Evolutionary conservation across 1,140 invertebrate species (phyloP), one percentile per base, ranked within the genome.

Genomic region (Cardiocondyla obscurior): DNA sequence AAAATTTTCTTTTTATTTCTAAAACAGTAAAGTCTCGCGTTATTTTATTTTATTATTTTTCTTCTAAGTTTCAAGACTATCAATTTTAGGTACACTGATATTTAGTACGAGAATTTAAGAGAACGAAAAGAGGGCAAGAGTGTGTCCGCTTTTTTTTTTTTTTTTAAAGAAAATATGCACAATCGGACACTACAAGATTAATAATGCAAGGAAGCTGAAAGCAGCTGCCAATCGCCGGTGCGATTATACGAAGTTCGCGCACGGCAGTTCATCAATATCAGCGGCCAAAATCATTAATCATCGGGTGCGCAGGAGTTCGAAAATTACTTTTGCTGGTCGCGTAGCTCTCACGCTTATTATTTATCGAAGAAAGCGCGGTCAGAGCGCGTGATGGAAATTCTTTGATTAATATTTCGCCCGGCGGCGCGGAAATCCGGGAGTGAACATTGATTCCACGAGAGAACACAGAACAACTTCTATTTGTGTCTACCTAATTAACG

Each of bases 281-380:
- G 36, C 67, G 81, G 39, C 55, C 55, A 65, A 46, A 86, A 86
- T 87, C 81, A 87, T 87, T 87, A 87, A 86, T 86, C 85, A 70
- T 87, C 44, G 42, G n/a, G 14, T 5, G 25, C 19, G 39, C 33
- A 53, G 51, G 22, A 28, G 19, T 64, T 77, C 16, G 39, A 81
- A 83, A 83, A 86, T 87, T 83, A 65, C 82, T 72, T 69, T 39
- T 58, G 58, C 49, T 62, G 73, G 69, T 67, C 60, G 77, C 60
- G 46, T 28, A 25, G 57, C 72, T 76, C 55, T 82, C 69, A 62
- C 55, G 57, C 81, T 86, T 79, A 77, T 84, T 87, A 87, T 86
- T 81, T 79, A 74, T 84, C 22, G 67, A 84, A 70, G 70, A 76
- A 64, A 82, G 53, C 25, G 65, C 57, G 30, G 44, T 51, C 76